phyloP scores from a whole-genome alignment of 2,113 vertebrate species.

The Nicator chloris region DNA sequence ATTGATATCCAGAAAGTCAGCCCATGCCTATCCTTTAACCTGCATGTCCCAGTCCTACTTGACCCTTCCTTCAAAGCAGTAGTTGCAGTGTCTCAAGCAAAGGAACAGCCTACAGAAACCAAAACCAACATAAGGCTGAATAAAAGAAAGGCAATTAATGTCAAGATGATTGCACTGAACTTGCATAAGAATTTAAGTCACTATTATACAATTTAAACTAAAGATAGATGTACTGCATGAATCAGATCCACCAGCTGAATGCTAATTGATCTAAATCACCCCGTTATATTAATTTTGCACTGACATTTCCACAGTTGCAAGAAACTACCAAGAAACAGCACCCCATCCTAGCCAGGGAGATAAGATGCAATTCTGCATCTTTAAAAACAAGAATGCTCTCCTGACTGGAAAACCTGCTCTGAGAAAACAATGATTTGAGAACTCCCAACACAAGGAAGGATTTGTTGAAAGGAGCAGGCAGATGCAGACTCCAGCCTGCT shows the following conservation, averaged over 20 bases:
- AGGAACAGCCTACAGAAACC: not conserved
- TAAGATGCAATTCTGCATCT: not conserved
- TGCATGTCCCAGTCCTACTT: not conserved
- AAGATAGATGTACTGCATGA: slow-evolving; percentile 48
- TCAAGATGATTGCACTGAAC: slow-evolving; percentile 45
- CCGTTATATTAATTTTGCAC: not conserved
- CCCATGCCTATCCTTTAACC: not conserved
- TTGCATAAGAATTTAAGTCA: slow-evolving; percentile 14
- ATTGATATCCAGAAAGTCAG: not conserved
- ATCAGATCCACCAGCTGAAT: slow-evolving; percentile 30
- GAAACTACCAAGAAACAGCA: not conserved
- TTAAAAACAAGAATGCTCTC: not conserved
- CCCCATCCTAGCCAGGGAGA: not conserved
- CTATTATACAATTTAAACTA: slow-evolving; percentile 1
- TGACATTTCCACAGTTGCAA: not conserved
- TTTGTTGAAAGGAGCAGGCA: not conserved
- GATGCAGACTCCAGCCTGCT: not conserved
- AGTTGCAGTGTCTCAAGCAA: not conserved
- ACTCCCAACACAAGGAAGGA: not conserved
- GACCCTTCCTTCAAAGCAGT: not conserved
- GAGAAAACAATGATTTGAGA: not conserved
- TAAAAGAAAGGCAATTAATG: slow-evolving; percentile 44
- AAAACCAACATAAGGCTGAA: not conserved
- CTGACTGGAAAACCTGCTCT: not conserved
- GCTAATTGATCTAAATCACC: slow-evolving; percentile 39